Evolutionary conservation across 2,888 invertebrate species (phyloP).

Genomic region (Drosophila atroscutellata): DNA sequence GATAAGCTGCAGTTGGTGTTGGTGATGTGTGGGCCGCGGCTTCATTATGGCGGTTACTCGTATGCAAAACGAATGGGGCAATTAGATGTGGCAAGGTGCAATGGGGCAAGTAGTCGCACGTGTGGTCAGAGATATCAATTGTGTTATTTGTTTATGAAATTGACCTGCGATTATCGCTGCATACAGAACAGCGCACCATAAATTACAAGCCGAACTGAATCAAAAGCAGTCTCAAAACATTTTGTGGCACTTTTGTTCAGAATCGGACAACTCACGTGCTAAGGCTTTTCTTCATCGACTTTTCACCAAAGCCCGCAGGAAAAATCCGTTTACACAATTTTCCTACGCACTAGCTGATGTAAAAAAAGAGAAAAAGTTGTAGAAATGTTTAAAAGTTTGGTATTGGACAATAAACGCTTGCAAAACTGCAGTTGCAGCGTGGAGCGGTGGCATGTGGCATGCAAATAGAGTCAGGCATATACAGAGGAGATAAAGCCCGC

Average conservation of each 20-base stretch:
- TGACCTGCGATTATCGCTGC: constrained; percentile 75
- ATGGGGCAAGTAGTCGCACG: constrained; percentile 26
- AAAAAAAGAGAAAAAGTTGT: constrained; percentile 46
- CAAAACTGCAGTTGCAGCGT: constrained; percentile 32
- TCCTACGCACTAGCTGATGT: constrained; percentile 63
- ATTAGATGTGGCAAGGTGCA: neutral
- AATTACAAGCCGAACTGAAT: constrained; percentile 49
- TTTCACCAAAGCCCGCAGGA: constrained; percentile 31
- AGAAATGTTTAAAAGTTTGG: constrained; percentile 72
- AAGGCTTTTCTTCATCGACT: constrained; percentile 23
- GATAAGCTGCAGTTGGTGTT: constrained; percentile 61
- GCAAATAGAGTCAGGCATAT: constrained; percentile 50
- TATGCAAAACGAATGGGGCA: neutral
- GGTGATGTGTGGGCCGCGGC: constrained; percentile 43
- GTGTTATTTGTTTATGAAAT: constrained; percentile 79
- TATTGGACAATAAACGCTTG: constrained; percentile 79
- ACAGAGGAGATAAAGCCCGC: constrained; percentile 70
- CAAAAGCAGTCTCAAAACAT: constrained; percentile 10
- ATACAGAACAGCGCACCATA: constrained; percentile 63
- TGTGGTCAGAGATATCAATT: constrained; percentile 65
- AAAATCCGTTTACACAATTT: constrained; percentile 69
- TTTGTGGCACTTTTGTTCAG: constrained; percentile 46
- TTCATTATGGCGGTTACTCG: constrained; percentile 56
- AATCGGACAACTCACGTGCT: constrained; percentile 22
- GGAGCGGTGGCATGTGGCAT: neutral